Percentiles rank a stretch among this genome's conserved stretches.
Conservation (phyloP, 1,140 invertebrate genomes). For the Caerostris darwini region DNA sequence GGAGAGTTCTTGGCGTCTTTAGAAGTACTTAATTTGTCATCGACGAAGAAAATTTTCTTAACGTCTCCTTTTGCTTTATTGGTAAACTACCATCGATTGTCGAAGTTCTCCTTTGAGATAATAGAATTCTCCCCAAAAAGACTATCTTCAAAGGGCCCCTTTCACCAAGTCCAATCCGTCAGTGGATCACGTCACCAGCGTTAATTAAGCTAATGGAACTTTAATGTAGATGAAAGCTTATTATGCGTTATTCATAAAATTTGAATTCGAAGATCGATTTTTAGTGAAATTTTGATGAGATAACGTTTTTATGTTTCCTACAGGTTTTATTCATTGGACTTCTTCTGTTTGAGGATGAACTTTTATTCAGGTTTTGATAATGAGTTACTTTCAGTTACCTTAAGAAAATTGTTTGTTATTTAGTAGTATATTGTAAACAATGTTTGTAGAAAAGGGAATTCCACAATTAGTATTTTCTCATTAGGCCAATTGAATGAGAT, state of each 20-base stretch:
- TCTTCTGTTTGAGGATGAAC: neutral
- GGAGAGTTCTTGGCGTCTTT: slow-evolving; percentile 42
- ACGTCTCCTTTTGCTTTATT: slow-evolving; percentile 58
- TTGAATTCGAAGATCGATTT: neutral
- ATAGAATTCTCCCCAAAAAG: slow-evolving; percentile 25
- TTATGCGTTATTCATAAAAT: neutral
- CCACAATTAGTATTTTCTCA: too few species aligned
- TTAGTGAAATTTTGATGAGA: slow-evolving; percentile 6
- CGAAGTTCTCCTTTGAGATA: slow-evolving; percentile 6
- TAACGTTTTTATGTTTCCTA: neutral
- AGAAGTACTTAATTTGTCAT: slow-evolving; percentile 63
- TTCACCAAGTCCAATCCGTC: slow-evolving; percentile 9
- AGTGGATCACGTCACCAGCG: slow-evolving; percentile 3
- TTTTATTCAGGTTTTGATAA: neutral
- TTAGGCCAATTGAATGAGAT: too few species aligned
- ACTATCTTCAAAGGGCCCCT: slow-evolving; percentile 2
- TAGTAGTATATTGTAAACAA: too few species aligned
- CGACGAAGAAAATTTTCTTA: slow-evolving; percentile 58
- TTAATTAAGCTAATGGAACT: slow-evolving; percentile 24
- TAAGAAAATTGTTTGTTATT: too few species aligned
- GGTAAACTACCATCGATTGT: slow-evolving; percentile 35
- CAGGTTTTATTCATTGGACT: neutral
- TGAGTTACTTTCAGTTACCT: too few species aligned
- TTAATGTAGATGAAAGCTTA: slow-evolving; percentile 34
- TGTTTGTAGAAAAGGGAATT: too few species aligned